Evolutionary conservation across 2,888 invertebrate genomes (phyloP).

Genomic region (Archips xylosteana): DNA sequence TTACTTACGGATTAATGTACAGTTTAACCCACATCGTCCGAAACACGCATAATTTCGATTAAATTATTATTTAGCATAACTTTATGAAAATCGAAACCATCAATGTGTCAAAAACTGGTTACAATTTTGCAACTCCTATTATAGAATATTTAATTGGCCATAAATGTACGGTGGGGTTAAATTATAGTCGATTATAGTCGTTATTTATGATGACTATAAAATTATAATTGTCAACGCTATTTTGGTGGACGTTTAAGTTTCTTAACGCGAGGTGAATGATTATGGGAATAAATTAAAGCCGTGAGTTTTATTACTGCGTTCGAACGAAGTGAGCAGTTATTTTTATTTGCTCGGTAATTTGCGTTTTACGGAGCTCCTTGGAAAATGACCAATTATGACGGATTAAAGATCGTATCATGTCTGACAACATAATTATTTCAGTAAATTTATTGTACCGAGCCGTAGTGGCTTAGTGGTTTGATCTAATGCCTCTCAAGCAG

Average conservation of each 20-base stretch:
- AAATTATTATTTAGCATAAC: constrained; percentile 37
- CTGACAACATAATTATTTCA: neutral
- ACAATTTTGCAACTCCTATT: constrained; percentile 41
- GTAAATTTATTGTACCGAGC: too few species aligned
- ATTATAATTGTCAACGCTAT: constrained; percentile 53
- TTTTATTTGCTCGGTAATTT: constrained; percentile 1
- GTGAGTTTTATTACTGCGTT: constrained; percentile 18
- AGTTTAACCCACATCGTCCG: constrained; percentile 11
- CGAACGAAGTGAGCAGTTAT: neutral
- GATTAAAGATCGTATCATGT: neutral
- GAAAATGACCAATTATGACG: neutral
- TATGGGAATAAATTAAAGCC: constrained; percentile 35
- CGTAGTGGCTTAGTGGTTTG: too few species aligned
- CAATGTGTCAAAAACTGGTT: constrained; percentile 28
- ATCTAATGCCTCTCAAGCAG: too few species aligned
- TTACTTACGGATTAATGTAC: constrained; percentile 6
- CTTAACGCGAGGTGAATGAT: constrained; percentile 41
- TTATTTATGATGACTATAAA: constrained; percentile 51
- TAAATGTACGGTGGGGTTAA: constrained; percentile 32
- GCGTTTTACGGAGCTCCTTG: neutral
- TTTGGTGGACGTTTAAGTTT: constrained; percentile 45
- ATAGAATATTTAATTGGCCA: constrained; percentile 41
- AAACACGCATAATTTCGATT: constrained; percentile 27
- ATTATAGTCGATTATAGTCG: constrained; percentile 43
- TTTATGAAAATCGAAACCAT: constrained; percentile 34